These are phyloP conservation scores for Allolobophora icterica DNA, from an alignment of 2,888 invertebrate species.

Conservation along the genomic window DNA sequence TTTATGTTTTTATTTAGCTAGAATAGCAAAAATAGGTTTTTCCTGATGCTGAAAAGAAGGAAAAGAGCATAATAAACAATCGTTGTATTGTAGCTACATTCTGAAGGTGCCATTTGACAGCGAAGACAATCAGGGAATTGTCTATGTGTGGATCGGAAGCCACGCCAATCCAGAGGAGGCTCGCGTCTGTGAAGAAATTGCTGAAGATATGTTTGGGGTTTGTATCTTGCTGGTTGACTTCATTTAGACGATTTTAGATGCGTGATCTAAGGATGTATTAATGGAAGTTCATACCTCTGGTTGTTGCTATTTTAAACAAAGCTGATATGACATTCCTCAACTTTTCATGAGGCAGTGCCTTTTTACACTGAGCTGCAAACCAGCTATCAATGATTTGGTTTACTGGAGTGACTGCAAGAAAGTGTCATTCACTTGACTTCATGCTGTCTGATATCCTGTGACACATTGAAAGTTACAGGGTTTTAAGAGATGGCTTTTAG, in stretches of 20 bases:
- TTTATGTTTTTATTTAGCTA: neutral
- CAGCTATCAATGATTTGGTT: too few relatives aligned
- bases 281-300: neutral
- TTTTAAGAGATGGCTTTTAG: too few relatives aligned
- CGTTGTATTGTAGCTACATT: slow-evolving; percentile 76
- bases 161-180: slow-evolving; percentile 85
- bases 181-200: slow-evolving; percentile 81
- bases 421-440: too few relatives aligned
- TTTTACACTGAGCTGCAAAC: too few relatives aligned
- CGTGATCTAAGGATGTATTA: neutral
- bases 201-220: slow-evolving; percentile 80
- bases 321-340: too few relatives aligned
- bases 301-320: too few relatives aligned
- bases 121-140: slow-evolving; percentile 83
- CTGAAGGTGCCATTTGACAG: slow-evolving; percentile 86
- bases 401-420: too few relatives aligned
- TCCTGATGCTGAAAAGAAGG: too few relatives aligned
- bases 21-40: neutral
- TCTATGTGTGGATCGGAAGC: slow-evolving; percentile 93
- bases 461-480: too few relatives aligned
- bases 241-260: neutral
- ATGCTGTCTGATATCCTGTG: too few relatives aligned
- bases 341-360: too few relatives aligned
- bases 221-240: slow-evolving; percentile 27
- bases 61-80: neutral